phyloP scores from a whole-genome alignment of 2,888 invertebrate species.

The Torymus auratus region DNA sequence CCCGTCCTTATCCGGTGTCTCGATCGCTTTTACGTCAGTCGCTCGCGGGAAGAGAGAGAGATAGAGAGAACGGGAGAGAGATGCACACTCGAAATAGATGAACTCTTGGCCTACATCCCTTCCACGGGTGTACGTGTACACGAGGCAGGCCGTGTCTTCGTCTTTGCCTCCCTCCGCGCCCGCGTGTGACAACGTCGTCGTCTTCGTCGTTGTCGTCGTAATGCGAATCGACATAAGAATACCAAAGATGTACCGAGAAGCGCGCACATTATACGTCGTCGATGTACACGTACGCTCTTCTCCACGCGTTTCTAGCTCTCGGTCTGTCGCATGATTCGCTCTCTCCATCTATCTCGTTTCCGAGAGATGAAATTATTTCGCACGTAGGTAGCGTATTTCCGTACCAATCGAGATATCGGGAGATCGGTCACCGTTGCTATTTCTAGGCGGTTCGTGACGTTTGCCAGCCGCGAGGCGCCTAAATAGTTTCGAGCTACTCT shows the following conservation, averaged over 20 bases:
- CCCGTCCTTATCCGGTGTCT: constrained; percentile 67
- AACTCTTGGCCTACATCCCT: constrained; percentile 75
- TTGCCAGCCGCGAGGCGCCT: too few relatives aligned
- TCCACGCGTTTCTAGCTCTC: background rate
- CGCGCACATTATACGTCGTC: background rate
- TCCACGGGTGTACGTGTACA: too few relatives aligned
- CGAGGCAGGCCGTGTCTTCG: too few relatives aligned
- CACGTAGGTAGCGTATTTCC: background rate
- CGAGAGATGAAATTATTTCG: constrained; percentile 12
- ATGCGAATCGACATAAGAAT: constrained; percentile 43
- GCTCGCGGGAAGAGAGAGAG: constrained; percentile 56
- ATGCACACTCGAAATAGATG: constrained; percentile 71
- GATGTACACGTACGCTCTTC: background rate
- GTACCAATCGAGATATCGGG: constrained; percentile 1
- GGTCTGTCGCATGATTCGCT: too few relatives aligned
- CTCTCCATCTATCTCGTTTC: too few relatives aligned
- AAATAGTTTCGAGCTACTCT: too few relatives aligned
- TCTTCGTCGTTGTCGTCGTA: constrained; percentile 20
- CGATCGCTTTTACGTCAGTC: constrained; percentile 72
- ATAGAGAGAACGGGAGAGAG: constrained; percentile 5
- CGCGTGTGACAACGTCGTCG: background rate
- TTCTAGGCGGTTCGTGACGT: background rate
- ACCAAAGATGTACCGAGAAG: constrained; percentile 14
- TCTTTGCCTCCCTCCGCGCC: constrained; percentile 16
- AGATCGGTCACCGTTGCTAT: constrained; percentile 20